Percentiles rank a stretch among this genome's conserved stretches.
phyloP scores from a whole-genome alignment of 2,888 invertebrate species.

The Cynaeus angustus region DNA sequence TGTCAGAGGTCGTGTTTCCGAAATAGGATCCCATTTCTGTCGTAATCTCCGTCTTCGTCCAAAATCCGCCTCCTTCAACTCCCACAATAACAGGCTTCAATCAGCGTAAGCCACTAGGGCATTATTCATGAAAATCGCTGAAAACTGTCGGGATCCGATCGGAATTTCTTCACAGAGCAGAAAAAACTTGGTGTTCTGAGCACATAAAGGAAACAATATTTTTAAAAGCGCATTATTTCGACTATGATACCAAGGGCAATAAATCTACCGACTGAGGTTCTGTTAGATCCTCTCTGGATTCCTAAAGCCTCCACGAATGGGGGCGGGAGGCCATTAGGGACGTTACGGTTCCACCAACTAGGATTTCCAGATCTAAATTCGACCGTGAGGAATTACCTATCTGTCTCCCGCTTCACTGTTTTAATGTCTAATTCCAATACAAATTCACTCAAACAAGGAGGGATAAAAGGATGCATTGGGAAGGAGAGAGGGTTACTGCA shows the following conservation, averaged over 20 bases:
- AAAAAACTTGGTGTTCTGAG: slow-evolving; percentile 34
- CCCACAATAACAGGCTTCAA: slow-evolving; percentile 9
- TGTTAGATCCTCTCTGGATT: slow-evolving; percentile 47
- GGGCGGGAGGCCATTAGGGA: slow-evolving; percentile 46
- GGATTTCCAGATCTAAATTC: slow-evolving; percentile 40
- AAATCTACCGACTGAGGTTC: slow-evolving; percentile 54
- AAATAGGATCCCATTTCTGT: not conserved
- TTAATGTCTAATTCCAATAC: slow-evolving; percentile 33
- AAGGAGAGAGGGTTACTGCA: slow-evolving; percentile 14
- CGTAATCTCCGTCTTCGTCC: slow-evolving; percentile 2
- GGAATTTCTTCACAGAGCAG: not conserved
- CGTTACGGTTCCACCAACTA: slow-evolving; percentile 21
- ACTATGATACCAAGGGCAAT: slow-evolving; percentile 54
- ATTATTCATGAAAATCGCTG: slow-evolving; percentile 35
- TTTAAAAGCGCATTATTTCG: slow-evolving; percentile 57
- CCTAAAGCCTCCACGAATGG: slow-evolving; percentile 41
- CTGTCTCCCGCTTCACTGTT: slow-evolving; percentile 16
- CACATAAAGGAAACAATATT: slow-evolving; percentile 58
- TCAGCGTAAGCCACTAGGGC: slow-evolving; percentile 18
- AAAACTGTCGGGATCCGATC: slow-evolving; percentile 15
- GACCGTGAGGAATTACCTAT: slow-evolving; percentile 34
- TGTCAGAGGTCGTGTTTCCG: too few species aligned
- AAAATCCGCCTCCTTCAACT: slow-evolving; percentile 8
- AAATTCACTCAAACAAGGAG: slow-evolving; percentile 16
- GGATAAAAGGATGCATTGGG: slow-evolving; percentile 14